Evolutionary conservation across 2,888 invertebrate species (phyloP), one percentile per base, ranked within the genome.

Genomic region (Heteromyza rotundicornis): DNA sequence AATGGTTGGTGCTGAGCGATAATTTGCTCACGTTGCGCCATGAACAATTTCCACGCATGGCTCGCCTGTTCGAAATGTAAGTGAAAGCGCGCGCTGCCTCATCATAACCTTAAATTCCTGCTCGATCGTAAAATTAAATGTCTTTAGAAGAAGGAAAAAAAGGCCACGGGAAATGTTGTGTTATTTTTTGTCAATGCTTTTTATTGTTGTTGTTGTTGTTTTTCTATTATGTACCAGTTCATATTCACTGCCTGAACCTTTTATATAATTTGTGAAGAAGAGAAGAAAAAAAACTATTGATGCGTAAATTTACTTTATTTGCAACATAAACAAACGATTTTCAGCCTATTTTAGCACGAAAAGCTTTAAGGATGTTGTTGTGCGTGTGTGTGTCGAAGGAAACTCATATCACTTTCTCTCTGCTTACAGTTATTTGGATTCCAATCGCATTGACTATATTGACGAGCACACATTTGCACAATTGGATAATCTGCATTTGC

Each of bases 41-140:
- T 27, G 80, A 85, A 52, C 75, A 68, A 44, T 84, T 88, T 70
- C 85, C 86, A 8, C 71, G 76, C 64, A 76, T 87, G 66, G 82
- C 82, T 8, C 77, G 74, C 23, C 73, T 88, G 12, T 74, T 68
- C 57, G 85, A 86, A 70, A 73, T 87, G 87, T 87, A 80, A 85
- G 84, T 82, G 68, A 1, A 17, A 20, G 20, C 47, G 47, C 3
- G 20, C 47, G 8, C 10, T n/a, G 3, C 47, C 17, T 5, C 14
- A 47, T 7, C 47, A 20, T 47, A 47, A 17, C 19, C 17, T 19
- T 47, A 20, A 19, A 20, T 47, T 3, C 19, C 17, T 17, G 47
- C 47, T 20, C 20, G 19, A 19, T 47, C 47, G 20, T 47, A 47
- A 47, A 47, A 47, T 19, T 47, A 20, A 47, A 47, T 47, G 47